phyloP scores from a whole-genome alignment of 2,113 vertebrate species.

The Ranitomeya imitator region DNA sequence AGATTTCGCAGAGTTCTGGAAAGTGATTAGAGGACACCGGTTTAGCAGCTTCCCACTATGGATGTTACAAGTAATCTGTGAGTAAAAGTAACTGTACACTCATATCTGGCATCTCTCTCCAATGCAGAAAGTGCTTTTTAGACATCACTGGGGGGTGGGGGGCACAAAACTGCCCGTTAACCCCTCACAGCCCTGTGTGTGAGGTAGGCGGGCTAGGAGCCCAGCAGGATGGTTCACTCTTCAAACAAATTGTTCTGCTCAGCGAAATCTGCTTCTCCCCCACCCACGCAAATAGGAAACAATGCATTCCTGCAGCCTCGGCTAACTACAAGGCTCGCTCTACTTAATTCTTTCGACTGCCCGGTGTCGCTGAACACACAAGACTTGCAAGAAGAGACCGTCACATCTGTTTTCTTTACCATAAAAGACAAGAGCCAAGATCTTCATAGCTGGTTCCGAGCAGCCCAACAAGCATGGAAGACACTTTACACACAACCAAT shows the following conservation, averaged over 20 bases:
- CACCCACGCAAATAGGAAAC: slow-evolving; percentile 54
- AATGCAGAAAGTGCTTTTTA: slow-evolving; percentile 3
- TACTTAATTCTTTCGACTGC: not conserved
- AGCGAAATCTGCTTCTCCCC: slow-evolving; percentile 54
- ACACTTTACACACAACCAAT: not conserved
- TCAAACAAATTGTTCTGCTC: slow-evolving; percentile 54
- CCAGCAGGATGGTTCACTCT: slow-evolving; percentile 54
- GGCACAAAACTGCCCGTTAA: slow-evolving; percentile 27
- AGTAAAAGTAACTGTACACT: slow-evolving; percentile 6
- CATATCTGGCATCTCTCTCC: not conserved
- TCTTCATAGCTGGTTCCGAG: not conserved
- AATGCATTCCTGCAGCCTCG: slow-evolving; percentile 55
- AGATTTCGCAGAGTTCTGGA: not conserved
- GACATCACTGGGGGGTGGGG: not conserved
- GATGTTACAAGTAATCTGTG: slow-evolving; percentile 2
- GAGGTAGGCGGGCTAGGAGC: not conserved
- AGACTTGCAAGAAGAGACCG: not conserved
- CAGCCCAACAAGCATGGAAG: not conserved
- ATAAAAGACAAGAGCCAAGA: not conserved
- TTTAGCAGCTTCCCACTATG: slow-evolving; percentile 20
- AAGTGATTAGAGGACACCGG: not conserved
- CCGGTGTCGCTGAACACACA: not conserved
- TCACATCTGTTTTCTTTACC: not conserved
- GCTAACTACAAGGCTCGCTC: slow-evolving; percentile 27
- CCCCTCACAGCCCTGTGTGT: not conserved